Percentiles rank a stretch among this genome's conserved stretches.
Conservation (phyloP, 1,140 invertebrate genomes). For the Sinonovacula constricta region DNA sequence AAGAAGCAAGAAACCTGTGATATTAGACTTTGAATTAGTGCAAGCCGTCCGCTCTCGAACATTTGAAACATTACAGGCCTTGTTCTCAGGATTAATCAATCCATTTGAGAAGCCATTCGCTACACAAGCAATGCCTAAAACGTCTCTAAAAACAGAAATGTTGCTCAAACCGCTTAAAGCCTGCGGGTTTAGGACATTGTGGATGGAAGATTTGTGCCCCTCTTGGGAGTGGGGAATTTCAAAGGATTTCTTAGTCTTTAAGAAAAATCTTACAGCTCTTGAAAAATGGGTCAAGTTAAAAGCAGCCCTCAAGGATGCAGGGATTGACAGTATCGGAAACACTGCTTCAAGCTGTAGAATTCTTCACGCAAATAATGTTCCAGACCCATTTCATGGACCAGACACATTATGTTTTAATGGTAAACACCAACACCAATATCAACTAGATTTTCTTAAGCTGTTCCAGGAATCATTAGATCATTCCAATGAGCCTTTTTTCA, state of each 20-base stretch:
- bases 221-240: slow-evolving; percentile 75
- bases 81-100: slow-evolving; percentile 66
- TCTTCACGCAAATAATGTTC: slow-evolving; percentile 62
- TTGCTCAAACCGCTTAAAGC: slow-evolving; percentile 64
- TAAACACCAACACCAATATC: slow-evolving; percentile 72
- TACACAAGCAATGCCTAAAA: slow-evolving; percentile 61
- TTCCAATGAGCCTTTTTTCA: slow-evolving; percentile 59
- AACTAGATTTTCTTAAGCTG: slow-evolving; percentile 68
- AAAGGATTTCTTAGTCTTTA: slow-evolving; percentile 71
- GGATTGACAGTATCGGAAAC: slow-evolving; percentile 62
- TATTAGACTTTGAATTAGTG: slow-evolving; percentile 73
- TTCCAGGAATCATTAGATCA: slow-evolving; percentile 60
- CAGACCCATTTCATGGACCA: slow-evolving; percentile 74
- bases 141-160: slow-evolving; percentile 62
- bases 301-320: slow-evolving; percentile 48
- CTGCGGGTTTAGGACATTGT: slow-evolving; percentile 70
- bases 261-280: slow-evolving; percentile 54
- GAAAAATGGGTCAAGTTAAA: slow-evolving; percentile 59
- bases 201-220: slow-evolving; percentile 76
- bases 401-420: slow-evolving; percentile 74
- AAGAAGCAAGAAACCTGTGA: slow-evolving; percentile 8
- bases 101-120: slow-evolving; percentile 69
- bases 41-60: slow-evolving; percentile 74
- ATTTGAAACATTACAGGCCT: slow-evolving; percentile 69
- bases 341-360: slow-evolving; percentile 73